Conservation (phyloP, 2,113 vertebrate species). For the Engystomops pustulosus region DNA sequence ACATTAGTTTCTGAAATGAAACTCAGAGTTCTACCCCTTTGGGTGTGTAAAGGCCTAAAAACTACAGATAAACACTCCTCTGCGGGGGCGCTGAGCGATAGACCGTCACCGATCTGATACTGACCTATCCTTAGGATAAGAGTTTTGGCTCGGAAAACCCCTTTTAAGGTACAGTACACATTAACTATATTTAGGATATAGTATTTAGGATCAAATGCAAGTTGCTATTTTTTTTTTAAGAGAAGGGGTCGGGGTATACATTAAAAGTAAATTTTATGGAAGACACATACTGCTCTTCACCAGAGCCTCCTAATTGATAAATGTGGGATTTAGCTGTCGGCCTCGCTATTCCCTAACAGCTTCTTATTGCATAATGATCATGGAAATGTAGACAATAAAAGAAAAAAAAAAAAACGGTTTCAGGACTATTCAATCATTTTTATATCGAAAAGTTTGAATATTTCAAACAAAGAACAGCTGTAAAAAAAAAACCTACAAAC, state of each 20-base stretch:
- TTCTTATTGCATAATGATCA: constrained; percentile 2
- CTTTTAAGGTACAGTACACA: no score
- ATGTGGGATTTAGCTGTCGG: constrained; percentile 17
- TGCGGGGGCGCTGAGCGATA: no score
- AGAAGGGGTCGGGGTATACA: neutral
- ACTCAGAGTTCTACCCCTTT: no score
- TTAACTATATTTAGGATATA: neutral
- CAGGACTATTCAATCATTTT: neutral
- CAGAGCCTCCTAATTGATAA: neutral
- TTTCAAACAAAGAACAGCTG: neutral
- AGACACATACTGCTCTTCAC: neutral
- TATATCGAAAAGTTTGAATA: neutral
- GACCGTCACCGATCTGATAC: no score
- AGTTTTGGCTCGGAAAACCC: no score
- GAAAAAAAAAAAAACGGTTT: neutral
- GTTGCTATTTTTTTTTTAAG: no score
- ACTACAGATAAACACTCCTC: no score
- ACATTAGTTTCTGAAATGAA: no score
- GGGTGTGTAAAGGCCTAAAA: no score
- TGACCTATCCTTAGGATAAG: no score
- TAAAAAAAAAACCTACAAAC: neutral
- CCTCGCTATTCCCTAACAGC: neutral
- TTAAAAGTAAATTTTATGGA: neutral
- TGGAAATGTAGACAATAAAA: constrained; percentile 1
- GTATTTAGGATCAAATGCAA: no score